Percentiles rank a stretch among this genome's conserved stretches.
These are phyloP conservation scores for Diplolepis rosae DNA, from an alignment of 2,888 invertebrate genomes.

Conservation along the genomic window DNA sequence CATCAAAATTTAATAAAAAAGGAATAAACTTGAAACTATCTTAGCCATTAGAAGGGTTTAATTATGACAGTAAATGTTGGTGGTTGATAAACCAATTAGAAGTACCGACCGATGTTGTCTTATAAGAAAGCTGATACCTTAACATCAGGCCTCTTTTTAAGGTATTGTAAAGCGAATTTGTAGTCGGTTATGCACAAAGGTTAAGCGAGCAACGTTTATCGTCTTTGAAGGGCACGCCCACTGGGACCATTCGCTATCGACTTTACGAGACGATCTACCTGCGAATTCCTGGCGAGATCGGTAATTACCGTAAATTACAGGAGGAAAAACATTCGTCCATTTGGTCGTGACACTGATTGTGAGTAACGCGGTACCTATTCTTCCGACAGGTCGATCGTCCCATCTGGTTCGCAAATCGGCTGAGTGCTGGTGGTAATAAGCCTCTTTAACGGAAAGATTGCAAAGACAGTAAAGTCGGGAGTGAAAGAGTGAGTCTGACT, in stretches of 20 bases:
- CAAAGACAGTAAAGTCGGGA: not conserved
- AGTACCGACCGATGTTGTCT: not conserved
- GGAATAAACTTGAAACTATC: no score
- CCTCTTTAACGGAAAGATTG: slow-evolving; percentile 5
- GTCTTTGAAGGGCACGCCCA: slow-evolving; percentile 47
- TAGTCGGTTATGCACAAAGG: slow-evolving; percentile 38
- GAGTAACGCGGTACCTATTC: slow-evolving; percentile 29
- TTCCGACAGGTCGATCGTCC: slow-evolving; percentile 25
- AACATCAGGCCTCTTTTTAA: not conserved
- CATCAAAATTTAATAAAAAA: no score
- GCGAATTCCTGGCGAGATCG: slow-evolving; percentile 39
- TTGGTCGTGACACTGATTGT: slow-evolving; percentile 32
- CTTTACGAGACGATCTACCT: slow-evolving; percentile 39
- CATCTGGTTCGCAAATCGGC: slow-evolving; percentile 24
- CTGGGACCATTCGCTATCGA: slow-evolving; percentile 35
- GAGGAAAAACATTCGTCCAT: slow-evolving; percentile 43
- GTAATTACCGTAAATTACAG: slow-evolving; percentile 49
- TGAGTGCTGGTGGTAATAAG: slow-evolving; percentile 18
- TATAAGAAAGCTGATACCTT: not conserved
- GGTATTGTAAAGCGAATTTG: slow-evolving; percentile 37
- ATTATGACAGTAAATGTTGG: not conserved
- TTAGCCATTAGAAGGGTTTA: no score
- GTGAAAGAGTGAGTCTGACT: not conserved
- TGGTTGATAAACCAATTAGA: not conserved
- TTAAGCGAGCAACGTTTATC: slow-evolving; percentile 45